phyloP scores from a whole-genome alignment of 2,888 invertebrate genomes.

The Neocrepidodera transversa region DNA sequence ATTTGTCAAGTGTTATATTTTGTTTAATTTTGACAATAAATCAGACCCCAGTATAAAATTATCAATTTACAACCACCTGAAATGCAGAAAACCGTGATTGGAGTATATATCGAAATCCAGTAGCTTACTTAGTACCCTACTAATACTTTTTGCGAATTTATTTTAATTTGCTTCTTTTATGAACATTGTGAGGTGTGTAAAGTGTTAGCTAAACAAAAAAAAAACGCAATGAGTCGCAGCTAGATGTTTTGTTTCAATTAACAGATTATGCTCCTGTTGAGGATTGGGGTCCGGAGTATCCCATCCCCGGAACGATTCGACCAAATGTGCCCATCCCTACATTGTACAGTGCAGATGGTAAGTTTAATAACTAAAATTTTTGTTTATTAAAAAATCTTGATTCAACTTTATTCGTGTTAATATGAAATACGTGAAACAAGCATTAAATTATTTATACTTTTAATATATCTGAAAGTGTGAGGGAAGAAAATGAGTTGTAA shows the following conservation, averaged over 20 bases:
- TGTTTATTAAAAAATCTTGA: background rate
- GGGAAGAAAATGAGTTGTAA: too few relatives aligned
- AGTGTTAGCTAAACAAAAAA: constrained; percentile 17
- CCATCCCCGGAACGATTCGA: constrained; percentile 62
- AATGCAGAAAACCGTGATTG: too few relatives aligned
- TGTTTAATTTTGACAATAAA: too few relatives aligned
- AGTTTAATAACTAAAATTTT: too few relatives aligned
- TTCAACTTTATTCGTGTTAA: too few relatives aligned
- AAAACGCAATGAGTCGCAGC: constrained; percentile 1
- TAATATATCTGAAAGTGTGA: too few relatives aligned
- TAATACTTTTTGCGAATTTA: constrained; percentile 1
- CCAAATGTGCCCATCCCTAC: constrained; percentile 81
- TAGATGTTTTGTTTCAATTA: constrained; percentile 44
- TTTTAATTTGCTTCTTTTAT: constrained; percentile 14
- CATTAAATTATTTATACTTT: too few relatives aligned
- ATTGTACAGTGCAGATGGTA: constrained; percentile 78
- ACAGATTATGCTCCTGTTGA: constrained; percentile 62
- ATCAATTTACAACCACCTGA: too few relatives aligned
- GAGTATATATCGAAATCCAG: too few relatives aligned
- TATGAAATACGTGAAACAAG: too few relatives aligned
- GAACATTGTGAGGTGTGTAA: constrained; percentile 29
- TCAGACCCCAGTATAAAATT: too few relatives aligned
- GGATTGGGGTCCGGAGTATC: constrained; percentile 72
- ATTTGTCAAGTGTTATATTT: too few relatives aligned
- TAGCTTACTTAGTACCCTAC: constrained; percentile 7